Evolutionary conservation across 2,797 vertebrate species (phyloP).

Genomic region (Gymnothorax reevesii): DNA sequence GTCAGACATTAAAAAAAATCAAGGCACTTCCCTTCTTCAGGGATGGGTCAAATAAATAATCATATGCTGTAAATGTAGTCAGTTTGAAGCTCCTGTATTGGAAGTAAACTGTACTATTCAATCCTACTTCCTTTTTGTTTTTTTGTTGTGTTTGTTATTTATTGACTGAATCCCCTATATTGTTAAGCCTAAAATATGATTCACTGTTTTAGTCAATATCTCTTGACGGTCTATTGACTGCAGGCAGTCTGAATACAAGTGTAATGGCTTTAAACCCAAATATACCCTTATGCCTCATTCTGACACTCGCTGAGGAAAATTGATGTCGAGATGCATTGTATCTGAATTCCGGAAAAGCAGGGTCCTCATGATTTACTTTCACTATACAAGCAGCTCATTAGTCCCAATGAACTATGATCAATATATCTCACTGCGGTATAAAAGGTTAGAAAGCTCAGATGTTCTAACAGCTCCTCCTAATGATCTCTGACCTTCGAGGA

Average conservation of each 20-base stretch:
- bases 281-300: not conserved
- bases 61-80: too few relatives aligned
- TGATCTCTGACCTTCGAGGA: not conserved
- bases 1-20: too few relatives aligned
- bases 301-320: not conserved
- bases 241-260: not conserved
- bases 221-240: not conserved
- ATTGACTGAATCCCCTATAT: too few relatives aligned
- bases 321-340: not conserved
- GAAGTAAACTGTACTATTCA: too few relatives aligned
- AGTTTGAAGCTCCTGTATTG: too few relatives aligned
- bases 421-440: not conserved
- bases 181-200: too few relatives aligned
- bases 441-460: not conserved
- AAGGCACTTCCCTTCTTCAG: too few relatives aligned
- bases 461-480: not conserved
- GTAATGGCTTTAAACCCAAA: not conserved
- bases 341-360: not conserved
- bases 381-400: constrained; percentile 25
- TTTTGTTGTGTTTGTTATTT: too few relatives aligned
- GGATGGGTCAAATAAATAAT: too few relatives aligned
- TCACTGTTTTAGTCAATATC: too few relatives aligned
- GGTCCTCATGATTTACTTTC: not conserved
- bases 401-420: constrained; percentile 52
- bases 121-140: too few relatives aligned